phyloP scores from a whole-genome alignment of 2,888 invertebrate genomes.

The Diarsia rubi region DNA sequence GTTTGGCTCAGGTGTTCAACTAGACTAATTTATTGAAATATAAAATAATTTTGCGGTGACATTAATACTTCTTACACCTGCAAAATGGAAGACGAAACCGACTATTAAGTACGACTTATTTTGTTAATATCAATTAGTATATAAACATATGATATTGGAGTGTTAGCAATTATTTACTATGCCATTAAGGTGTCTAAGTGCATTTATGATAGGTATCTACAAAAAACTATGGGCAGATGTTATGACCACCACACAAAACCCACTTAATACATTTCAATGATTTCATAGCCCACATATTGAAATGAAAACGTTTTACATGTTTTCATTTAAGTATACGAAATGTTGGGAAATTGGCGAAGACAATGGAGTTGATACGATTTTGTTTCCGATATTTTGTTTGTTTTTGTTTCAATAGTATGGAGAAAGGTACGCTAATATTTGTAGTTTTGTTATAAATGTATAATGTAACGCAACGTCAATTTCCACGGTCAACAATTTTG shows the following conservation, averaged over 20 bases:
- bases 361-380: neutral
- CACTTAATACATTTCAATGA: neutral
- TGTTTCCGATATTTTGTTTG: neutral
- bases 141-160: neutral
- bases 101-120: slow-evolving; percentile 38
- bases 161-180: slow-evolving; percentile 16
- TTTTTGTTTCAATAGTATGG: neutral
- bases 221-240: neutral
- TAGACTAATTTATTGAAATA: slow-evolving; percentile 58
- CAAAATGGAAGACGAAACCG: slow-evolving; percentile 46
- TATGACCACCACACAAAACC: neutral
- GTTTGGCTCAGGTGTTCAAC: slow-evolving; percentile 63
- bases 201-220: slow-evolving; percentile 5
- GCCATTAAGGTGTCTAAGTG: neutral
- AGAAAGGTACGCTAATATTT: neutral
- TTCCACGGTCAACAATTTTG: neutral
- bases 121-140: slow-evolving; percentile 18
- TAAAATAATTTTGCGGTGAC: slow-evolving; percentile 63
- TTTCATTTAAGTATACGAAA: neutral
- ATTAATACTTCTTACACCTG: slow-evolving; percentile 65
- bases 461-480: neutral
- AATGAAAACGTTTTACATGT: neutral
- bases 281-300: neutral
- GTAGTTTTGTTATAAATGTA: no score
- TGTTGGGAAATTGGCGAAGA: neutral